These are phyloP conservation scores for Ceramica pisi DNA, from an alignment of 2,888 invertebrate genomes.

Conservation along the genomic window DNA sequence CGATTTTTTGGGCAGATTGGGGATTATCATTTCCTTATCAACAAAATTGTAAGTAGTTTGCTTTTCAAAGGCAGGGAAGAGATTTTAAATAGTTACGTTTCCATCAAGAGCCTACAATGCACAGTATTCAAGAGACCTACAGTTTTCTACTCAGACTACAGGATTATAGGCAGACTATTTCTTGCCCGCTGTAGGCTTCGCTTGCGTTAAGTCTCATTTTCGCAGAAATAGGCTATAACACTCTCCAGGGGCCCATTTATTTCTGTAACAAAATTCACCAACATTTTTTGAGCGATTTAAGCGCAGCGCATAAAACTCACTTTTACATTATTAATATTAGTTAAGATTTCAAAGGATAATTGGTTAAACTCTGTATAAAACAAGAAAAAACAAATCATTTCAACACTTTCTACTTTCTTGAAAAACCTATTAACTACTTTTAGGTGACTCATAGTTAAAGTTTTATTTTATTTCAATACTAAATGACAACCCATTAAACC, in stretches of 20 bases:
- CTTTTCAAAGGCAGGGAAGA: background rate
- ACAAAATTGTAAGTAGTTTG: conserved; percentile 9
- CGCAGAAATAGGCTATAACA: too few relatives aligned
- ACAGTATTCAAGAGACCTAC: background rate
- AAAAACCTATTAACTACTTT: background rate
- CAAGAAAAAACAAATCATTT: too few relatives aligned
- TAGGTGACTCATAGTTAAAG: background rate
- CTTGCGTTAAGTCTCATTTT: background rate
- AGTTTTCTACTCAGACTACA: background rate
- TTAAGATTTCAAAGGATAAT: too few relatives aligned
- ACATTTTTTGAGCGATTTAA: too few relatives aligned
- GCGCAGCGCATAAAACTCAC: too few relatives aligned
- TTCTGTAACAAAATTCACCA: too few relatives aligned
- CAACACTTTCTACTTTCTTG: background rate
- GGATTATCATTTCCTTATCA: conserved; percentile 24
- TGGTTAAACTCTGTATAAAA: too few relatives aligned
- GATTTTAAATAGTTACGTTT: too few relatives aligned
- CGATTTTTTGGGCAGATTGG: conserved; percentile 14
- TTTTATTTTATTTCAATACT: background rate
- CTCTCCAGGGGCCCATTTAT: too few relatives aligned
- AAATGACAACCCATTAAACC: conserved; percentile 2
- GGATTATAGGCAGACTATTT: background rate
- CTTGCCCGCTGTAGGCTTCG: too few relatives aligned
- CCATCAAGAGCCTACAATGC: too few relatives aligned
- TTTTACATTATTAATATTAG: too few relatives aligned